Percentiles rank a stretch among this genome's conserved stretches.
Conservation (phyloP, 2,888 invertebrate species). For the Drosophila mulleri region DNA sequence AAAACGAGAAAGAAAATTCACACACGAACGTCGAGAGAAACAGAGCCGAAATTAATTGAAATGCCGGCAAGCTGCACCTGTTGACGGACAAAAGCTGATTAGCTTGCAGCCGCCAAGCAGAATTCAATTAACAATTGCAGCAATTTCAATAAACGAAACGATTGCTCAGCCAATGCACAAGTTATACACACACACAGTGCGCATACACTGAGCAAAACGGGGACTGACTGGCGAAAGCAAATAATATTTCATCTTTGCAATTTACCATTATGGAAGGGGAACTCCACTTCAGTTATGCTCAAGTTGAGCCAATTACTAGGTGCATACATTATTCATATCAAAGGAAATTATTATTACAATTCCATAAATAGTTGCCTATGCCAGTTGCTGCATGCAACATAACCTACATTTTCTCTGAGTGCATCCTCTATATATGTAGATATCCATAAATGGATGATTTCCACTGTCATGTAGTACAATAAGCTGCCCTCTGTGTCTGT, state of each 20-base stretch:
- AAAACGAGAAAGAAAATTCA: slow-evolving; percentile 16
- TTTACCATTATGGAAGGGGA: neutral
- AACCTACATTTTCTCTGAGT: slow-evolving; percentile 26
- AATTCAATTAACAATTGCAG: slow-evolving; percentile 56
- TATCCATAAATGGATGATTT: slow-evolving; percentile 54
- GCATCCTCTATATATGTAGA: slow-evolving; percentile 15
- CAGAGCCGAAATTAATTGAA: slow-evolving; percentile 48
- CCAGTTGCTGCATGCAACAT: neutral
- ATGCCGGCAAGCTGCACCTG: slow-evolving; percentile 56
- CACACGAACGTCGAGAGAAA: neutral
- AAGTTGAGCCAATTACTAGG: neutral
- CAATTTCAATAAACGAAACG: slow-evolving; percentile 36
- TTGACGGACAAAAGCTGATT: slow-evolving; percentile 63
- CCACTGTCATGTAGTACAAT: slow-evolving; percentile 53
- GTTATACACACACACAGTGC: neutral
- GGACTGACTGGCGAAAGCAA: neutral
- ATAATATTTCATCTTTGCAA: neutral
- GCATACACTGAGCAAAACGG: slow-evolving; percentile 30
- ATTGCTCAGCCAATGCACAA: slow-evolving; percentile 8
- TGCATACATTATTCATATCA: neutral
- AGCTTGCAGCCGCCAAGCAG: slow-evolving; percentile 36
- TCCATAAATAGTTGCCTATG: too few species aligned
- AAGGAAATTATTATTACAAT: neutral
- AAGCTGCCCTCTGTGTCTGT: slow-evolving; percentile 46
- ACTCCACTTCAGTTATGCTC: neutral